Evolutionary conservation across 2,797 vertebrate genomes (phyloP), one percentile per base, ranked within the genome.

Genomic region (Amblyopsis hoosieri): DNA sequence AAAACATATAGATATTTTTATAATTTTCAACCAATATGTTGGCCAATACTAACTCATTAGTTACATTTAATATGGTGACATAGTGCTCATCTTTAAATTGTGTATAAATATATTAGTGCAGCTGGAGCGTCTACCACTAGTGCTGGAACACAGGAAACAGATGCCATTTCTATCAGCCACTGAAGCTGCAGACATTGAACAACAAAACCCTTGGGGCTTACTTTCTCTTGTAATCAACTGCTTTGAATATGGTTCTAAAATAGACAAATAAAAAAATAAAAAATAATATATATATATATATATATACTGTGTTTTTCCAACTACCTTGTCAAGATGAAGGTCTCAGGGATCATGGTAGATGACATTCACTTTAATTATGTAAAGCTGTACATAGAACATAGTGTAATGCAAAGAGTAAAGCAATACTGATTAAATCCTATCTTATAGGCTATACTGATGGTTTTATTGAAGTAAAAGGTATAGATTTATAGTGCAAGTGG

Each of bases 91-190:
- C 53, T 78, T 69, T 74, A 63, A 64, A 64, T 65, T 71, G 54
- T 60, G 74, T 70, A 70, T 77, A 78, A 85, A 82, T 79, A 75
- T 73, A 70, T 42, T 66, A 54, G 56, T 81, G 85, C 90, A 90
- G 89, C 90, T 90, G 88, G 78, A 89, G 66, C 50, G 53, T 65
- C 86, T 74, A 82, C 64, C 81, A 37, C 80, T 75, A 42, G 62
- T 80, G 77, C 83, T 84, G 85, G 84, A 90, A 83, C 88, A 92
- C 92, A 94, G 93, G 92, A 94, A 94, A 93, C 92, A 93, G 93
- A 93, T 93, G 93, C 92, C 78, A 82, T 88, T 87, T 91, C 80
- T 90, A 88, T 90, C 83, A 80, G 80, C 81, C 72, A 85, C 88
- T 84, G 76, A 69, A 76, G 66, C 79, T 88, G 90, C 87, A 92